Evolutionary conservation across 1,140 invertebrate genomes (phyloP), one percentile per base, ranked within the genome.

Genomic region (Varroa destructor): DNA sequence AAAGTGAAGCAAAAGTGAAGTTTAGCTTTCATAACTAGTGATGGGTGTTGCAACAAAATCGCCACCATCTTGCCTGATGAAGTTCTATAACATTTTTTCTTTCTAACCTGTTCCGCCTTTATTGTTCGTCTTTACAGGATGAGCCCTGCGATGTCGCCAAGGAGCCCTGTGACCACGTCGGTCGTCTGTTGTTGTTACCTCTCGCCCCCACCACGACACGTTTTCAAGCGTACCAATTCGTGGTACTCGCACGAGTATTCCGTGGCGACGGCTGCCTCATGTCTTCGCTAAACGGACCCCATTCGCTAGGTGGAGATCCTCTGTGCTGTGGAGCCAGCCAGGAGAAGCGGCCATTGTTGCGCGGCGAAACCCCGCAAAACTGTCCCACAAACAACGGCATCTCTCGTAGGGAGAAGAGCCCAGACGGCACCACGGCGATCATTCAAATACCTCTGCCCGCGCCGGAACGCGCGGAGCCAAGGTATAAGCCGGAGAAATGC

Each of bases 401-500:
- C 14, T 67, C 61, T 43, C 61, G 37, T 2, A n/a, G 61, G 37
- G 61, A 67, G 12, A 67, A 43, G 40, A 40, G 40, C 2, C 46
- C 61, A 67, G 61, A 67, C 61, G 61, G 61, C 40, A 67, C 61
- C 61, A 67, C 61, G 43, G 72, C 73, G 12, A 55, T 61, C n/a
- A 79, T 85, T 70, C 82, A 82, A 74, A 80, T 85, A 56, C 83
- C 84, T 75, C 81, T 85, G 71, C 84, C 84, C 4, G 77, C 81
- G 40, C 82, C 83, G 12, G 77, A 81, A 0, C 77, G 84, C 73
- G 85, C 86, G 74, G 85, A 86, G 76, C 84, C 84, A 0, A 79
- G 84, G 74, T 87, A 84, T 78, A 86, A 86, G 4, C 85, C 87
- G 77, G 86, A 87, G 78, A 85, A 86, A 76, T 86, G 84, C 81